Percentiles rank a stretch among this genome's conserved stretches.
Evolutionary conservation across 2,888 invertebrate species (phyloP).

Genomic region (Anorthoa munda): DNA sequence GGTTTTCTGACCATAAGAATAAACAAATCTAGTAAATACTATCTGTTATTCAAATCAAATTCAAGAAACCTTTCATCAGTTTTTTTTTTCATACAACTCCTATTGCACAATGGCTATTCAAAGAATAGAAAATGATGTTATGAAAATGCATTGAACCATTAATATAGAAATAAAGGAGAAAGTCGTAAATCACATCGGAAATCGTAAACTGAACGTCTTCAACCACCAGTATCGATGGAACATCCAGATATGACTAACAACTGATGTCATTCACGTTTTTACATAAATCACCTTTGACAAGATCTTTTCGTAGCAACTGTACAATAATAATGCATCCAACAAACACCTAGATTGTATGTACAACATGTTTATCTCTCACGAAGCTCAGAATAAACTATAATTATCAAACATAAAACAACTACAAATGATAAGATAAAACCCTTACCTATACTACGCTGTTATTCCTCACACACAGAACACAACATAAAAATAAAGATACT

Average conservation of each 20-base stretch:
- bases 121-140: slow-evolving; percentile 20
- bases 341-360: slow-evolving; percentile 47
- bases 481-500: slow-evolving; percentile 47
- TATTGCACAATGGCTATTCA: not conserved
- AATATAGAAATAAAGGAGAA: slow-evolving; percentile 18
- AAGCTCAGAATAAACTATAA: slow-evolving; percentile 51
- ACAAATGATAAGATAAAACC: slow-evolving; percentile 58
- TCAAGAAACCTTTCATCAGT: not conserved
- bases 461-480: slow-evolving; percentile 32
- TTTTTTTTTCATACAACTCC: not conserved
- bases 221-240: slow-evolving; percentile 43
- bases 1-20: not conserved
- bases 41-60: not conserved
- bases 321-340: slow-evolving; percentile 30
- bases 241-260: slow-evolving; percentile 75
- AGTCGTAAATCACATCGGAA: slow-evolving; percentile 37
- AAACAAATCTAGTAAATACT: not conserved
- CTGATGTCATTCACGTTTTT: slow-evolving; percentile 78
- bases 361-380: slow-evolving; percentile 46
- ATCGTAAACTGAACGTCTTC: slow-evolving; percentile 39
- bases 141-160: slow-evolving; percentile 12
- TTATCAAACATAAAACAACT: slow-evolving; percentile 60
- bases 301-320: slow-evolving; percentile 19
- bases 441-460: slow-evolving; percentile 27
- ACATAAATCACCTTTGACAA: slow-evolving; percentile 30